Conservation (phyloP, 2,113 vertebrate species). For the Fukomys damarensis region DNA sequence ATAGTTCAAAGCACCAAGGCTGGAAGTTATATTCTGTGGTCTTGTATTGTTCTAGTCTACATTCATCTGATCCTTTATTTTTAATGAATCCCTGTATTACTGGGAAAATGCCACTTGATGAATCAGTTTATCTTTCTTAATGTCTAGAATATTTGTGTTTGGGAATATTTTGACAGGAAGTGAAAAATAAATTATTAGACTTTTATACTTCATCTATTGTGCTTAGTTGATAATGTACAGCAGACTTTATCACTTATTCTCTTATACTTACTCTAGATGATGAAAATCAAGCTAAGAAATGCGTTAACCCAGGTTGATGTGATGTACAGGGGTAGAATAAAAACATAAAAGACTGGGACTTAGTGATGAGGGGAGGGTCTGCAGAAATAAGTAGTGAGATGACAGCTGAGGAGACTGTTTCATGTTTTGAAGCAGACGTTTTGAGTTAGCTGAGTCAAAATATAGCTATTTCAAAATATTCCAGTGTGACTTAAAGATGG, state of each 20-base stretch:
- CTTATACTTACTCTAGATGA: neutral
- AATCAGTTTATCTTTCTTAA: conserved; percentile 14
- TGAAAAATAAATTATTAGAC: conserved; percentile 5
- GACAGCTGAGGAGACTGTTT: neutral
- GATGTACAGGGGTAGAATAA: neutral
- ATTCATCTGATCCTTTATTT: neutral
- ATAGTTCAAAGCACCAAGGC: neutral
- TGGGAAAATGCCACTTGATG: neutral
- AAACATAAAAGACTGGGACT: neutral
- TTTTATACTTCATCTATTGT: neutral
- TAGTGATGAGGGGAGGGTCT: neutral
- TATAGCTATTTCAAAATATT: neutral
- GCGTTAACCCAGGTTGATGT: neutral
- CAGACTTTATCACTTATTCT: neutral
- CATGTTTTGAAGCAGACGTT: neutral
- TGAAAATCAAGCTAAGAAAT: neutral
- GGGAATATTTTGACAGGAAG: conserved; percentile 14
- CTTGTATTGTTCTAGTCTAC: neutral
- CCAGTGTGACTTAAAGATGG: neutral
- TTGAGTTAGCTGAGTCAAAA: neutral
- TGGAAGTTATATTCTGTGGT: neutral
- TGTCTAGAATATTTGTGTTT: neutral
- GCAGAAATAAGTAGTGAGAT: neutral
- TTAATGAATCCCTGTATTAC: neutral
- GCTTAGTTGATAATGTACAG: neutral